Conservation (phyloP, 2,888 invertebrate species). For the Oligia latruncula region DNA sequence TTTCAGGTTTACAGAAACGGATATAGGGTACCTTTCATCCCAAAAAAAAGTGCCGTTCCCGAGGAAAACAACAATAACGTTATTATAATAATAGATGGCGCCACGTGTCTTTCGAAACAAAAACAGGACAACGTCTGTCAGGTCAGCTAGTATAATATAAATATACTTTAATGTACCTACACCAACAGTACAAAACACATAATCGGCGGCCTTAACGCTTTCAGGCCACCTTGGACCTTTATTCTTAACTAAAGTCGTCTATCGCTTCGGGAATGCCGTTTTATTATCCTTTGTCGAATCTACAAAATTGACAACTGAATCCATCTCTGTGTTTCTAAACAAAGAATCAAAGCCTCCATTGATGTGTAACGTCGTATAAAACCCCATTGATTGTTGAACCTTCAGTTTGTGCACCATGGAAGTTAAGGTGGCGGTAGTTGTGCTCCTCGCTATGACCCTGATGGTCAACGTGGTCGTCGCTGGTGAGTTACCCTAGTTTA, state of each 20-base stretch:
- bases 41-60: too few species aligned
- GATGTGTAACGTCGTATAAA: slow-evolving; percentile 79
- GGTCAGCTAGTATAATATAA: too few species aligned
- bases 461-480: slow-evolving; percentile 69
- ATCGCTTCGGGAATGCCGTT: background rate
- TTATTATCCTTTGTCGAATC: background rate
- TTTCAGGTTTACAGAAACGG: too few species aligned
- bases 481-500: slow-evolving; percentile 73
- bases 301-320: slow-evolving; percentile 52
- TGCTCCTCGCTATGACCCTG: slow-evolving; percentile 66
- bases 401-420: slow-evolving; percentile 72
- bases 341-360: slow-evolving; percentile 73
- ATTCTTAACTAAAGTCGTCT: background rate
- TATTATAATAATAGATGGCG: too few species aligned
- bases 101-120: too few species aligned
- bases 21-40: too few species aligned
- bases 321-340: slow-evolving; percentile 69
- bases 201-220: background rate
- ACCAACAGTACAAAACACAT: too few species aligned
- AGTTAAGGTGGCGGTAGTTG: slow-evolving; percentile 68
- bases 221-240: background rate
- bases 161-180: too few species aligned
- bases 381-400: slow-evolving; percentile 36
- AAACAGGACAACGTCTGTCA: too few species aligned
- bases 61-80: too few species aligned